Evolutionary conservation across 2,888 invertebrate genomes (phyloP), one percentile per base, ranked within the genome.

Genomic region (Rutpela maculata): DNA sequence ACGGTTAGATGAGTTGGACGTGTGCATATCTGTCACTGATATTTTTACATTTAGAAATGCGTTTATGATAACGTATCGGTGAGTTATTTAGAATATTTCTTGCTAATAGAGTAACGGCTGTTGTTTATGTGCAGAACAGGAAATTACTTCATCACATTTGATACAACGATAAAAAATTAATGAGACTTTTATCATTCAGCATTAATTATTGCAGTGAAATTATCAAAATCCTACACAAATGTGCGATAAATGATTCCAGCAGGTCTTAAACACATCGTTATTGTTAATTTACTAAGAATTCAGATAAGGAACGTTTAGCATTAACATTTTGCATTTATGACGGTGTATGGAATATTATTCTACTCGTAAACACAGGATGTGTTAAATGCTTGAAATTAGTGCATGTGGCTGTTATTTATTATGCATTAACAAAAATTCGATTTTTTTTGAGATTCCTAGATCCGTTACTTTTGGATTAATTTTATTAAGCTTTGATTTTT

Each of bases 281-380:
- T 35, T 63, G 63, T 63, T 63, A n/a, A 11, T 63, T 31, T 63
- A 63, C 63, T n/a, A 35, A 63, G 63, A 63, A 63, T 38, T 63
- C n/a, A 63, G 63, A 63, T 63, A 63, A 63, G 63, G 2, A 63
- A 11, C 63, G 38, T 35, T 35, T n/a, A 62, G 60, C 22, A 62
- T 62, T 62, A 62, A 22, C 60, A 17, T 17, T 1, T 19, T 57
- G n/a, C 18, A 57, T 43, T 43, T 57, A 57, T 57, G 57, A 11
- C 18, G 18, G 18, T 17, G 18, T 2, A 57, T 10, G 15, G 1
- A 22, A 26, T 62, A 62, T 62, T 26, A 19, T 26, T 15, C 1
- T 1, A 15, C 26, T 22, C 12, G 26, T 9, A 26, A 62, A 26
- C 1, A 26, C 43, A 43, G 43, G 43, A 43, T 15, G 43, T 43